Base-by-base conservation (phyloP, 2,113 vertebrate genomes). In the Cacatua alba region DNA sequence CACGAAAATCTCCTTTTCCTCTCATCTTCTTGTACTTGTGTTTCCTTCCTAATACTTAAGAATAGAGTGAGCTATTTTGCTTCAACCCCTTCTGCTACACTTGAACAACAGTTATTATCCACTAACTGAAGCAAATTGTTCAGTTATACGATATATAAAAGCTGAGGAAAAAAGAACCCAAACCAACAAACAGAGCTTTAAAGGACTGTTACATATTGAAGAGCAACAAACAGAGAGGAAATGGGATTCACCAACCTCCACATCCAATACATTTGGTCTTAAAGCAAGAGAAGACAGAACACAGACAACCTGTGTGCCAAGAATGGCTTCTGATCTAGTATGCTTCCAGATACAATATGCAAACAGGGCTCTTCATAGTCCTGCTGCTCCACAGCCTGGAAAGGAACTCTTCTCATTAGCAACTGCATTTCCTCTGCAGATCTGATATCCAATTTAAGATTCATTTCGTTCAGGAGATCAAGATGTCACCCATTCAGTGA, bases 351-450 rank as follows among this genome's bases (percentile, higher is more conserved):
- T 55, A 39, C 12, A 7, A 21, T 62, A 70, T 10, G 18, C 43
- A 55, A 75, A 78, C 43, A 88, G 72, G 24, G 74, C n/a, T 63
- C 67, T 60, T 51, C 46, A 60, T 18, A 63, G 25, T 71, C 48
- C 55, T 65, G 39, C 64, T 1, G 1, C 28, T 46, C 53, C 55
- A 43, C 48, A 71, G 86, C 31, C 75, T 5, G 4, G 46, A 86
- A 94, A 33, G 43, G 17, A 87, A 62, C 24, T 60, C 81, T 81
- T 64, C 76, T 78, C 43, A 44, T 64, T 46, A 74, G 21, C 82
- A 90, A 59, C 71, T 77, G 29, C 57, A 48, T 81, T 88, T 92
- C 55, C 53, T 52, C 68, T 86, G 63, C 60, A 81, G 60, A 55
- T 64, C 48, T 67, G 90, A 78, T 41, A 88, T 43, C 5, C 15